Evolutionary conservation across 2,888 invertebrate genomes (phyloP).

Genomic region (Drosophila atripex): DNA sequence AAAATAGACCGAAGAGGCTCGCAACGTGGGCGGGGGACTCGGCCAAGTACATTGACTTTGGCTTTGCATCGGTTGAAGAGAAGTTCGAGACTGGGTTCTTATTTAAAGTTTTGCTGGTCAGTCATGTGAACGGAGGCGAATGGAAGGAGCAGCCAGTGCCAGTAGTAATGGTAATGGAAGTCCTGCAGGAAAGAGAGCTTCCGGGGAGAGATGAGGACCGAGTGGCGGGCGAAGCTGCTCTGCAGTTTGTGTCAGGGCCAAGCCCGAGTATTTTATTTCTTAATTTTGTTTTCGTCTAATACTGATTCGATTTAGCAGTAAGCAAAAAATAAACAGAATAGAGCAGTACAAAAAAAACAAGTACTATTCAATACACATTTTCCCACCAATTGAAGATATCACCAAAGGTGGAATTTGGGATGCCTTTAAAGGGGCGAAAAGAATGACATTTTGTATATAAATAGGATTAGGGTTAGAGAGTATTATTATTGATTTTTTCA

Average conservation of each 20-base stretch:
- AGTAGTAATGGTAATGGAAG: conserved; percentile 33
- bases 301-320: conserved; percentile 75
- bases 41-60: conserved; percentile 64
- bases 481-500: neutral
- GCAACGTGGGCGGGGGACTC: conserved; percentile 11
- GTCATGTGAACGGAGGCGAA: conserved; percentile 73
- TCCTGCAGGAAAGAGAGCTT: conserved; percentile 22
- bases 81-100: conserved; percentile 45
- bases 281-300: conserved; percentile 72
- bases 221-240: conserved; percentile 11
- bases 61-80: conserved; percentile 14
- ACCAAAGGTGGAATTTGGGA: neutral
- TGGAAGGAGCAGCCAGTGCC: conserved; percentile 34
- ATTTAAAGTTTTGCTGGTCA: conserved; percentile 75
- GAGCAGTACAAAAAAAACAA: neutral
- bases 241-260: conserved; percentile 49
- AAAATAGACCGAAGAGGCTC: conserved; percentile 50
- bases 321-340: conserved; percentile 31
- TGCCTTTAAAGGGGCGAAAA: too few relatives aligned
- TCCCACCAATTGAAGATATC: neutral
- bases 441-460: too few relatives aligned
- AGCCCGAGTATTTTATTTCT: conserved; percentile 65
- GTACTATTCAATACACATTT: neutral
- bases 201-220: conserved; percentile 1
- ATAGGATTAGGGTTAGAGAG: too few relatives aligned